These are phyloP conservation scores for Callionymus lyra DNA, from an alignment of 2,113 vertebrate genomes.

Conservation along the genomic window DNA sequence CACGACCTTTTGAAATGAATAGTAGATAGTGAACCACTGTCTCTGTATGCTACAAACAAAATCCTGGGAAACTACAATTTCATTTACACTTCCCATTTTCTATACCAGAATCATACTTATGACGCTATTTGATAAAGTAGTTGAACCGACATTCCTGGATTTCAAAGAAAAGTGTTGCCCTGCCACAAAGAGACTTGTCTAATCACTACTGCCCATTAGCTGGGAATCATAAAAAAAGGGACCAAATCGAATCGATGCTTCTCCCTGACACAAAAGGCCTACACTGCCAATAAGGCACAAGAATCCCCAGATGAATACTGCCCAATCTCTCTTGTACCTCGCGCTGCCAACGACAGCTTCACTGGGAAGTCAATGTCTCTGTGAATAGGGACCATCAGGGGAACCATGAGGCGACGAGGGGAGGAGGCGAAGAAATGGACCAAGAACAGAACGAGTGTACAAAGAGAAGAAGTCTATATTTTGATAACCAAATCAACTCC, in stretches of 20 bases:
- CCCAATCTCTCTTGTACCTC: slow-evolving; percentile 47
- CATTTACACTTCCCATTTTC: too few relatives aligned
- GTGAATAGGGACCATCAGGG: slow-evolving; percentile 25
- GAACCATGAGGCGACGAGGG: slow-evolving; percentile 17
- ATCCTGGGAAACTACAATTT: slow-evolving; percentile 17
- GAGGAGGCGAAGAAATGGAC: slow-evolving; percentile 29
- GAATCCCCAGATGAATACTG: slow-evolving; percentile 38
- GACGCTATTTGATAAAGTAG: slow-evolving; percentile 7
- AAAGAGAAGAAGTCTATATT: slow-evolving; percentile 71
- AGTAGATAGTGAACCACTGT: slow-evolving; percentile 14
- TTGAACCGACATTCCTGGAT: neutral
- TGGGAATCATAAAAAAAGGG: slow-evolving; percentile 34
- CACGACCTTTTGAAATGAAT: slow-evolving; percentile 45
- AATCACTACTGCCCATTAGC: slow-evolving; percentile 21
- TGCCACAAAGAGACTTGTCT: slow-evolving; percentile 28
- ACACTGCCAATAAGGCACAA: slow-evolving; percentile 57
- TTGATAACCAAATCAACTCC: slow-evolving; percentile 64
- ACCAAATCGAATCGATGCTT: slow-evolving; percentile 38
- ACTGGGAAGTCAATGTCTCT: slow-evolving; percentile 31
- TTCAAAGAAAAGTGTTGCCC: neutral
- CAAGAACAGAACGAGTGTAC: slow-evolving; percentile 52
- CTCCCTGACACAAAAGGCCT: slow-evolving; percentile 15
- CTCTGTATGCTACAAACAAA: slow-evolving; percentile 12
- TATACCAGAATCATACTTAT: too few relatives aligned
- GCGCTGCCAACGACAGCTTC: slow-evolving; percentile 43